Percentiles rank a stretch among this genome's conserved stretches.
These are phyloP conservation scores for Elgaria multicarinata DNA, from an alignment of 2,113 vertebrate genomes.

Conservation along the genomic window DNA sequence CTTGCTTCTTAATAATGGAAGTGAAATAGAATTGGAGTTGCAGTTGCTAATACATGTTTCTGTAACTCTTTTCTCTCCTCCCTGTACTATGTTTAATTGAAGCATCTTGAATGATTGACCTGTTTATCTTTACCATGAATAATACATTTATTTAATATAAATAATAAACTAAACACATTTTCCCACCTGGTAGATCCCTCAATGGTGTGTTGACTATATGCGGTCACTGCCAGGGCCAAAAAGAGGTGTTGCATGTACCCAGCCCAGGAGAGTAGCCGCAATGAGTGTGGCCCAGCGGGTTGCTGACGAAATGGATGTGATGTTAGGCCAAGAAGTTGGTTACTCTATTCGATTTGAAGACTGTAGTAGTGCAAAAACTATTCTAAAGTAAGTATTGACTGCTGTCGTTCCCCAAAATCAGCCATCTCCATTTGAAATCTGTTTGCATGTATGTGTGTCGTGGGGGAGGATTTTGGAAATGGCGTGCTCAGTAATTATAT, in stretches of 20 bases:
- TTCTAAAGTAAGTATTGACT: slow-evolving; percentile 89
- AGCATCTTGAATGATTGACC: no score
- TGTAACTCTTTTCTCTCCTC: not conserved
- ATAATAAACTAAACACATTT: slow-evolving; percentile 32
- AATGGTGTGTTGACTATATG: slow-evolving; percentile 97
- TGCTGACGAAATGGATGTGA: slow-evolving; percentile 97
- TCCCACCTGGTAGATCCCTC: slow-evolving; percentile 86
- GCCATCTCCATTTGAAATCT: not conserved
- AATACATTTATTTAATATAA: not conserved
- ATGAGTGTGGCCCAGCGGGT: slow-evolving; percentile 98
- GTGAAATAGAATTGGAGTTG: not conserved
- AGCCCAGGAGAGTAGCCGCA: slow-evolving; percentile 92
- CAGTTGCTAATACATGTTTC: not conserved
- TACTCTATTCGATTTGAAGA: slow-evolving; percentile 98
- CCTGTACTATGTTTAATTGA: not conserved
- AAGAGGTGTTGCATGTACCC: slow-evolving; percentile 93
- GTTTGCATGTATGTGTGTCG: no score
- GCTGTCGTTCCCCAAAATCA: not conserved
- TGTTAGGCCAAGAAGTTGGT: slow-evolving; percentile 97
- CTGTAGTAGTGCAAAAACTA: slow-evolving; percentile 97
- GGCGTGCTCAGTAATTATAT: not conserved
- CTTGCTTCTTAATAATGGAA: not conserved
- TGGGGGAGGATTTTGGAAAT: not conserved
- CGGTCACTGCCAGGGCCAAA: slow-evolving; percentile 87
- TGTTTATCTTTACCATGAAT: not conserved